Conservation (phyloP, 2,113 vertebrate species). For the Arenaria interpres region DNA sequence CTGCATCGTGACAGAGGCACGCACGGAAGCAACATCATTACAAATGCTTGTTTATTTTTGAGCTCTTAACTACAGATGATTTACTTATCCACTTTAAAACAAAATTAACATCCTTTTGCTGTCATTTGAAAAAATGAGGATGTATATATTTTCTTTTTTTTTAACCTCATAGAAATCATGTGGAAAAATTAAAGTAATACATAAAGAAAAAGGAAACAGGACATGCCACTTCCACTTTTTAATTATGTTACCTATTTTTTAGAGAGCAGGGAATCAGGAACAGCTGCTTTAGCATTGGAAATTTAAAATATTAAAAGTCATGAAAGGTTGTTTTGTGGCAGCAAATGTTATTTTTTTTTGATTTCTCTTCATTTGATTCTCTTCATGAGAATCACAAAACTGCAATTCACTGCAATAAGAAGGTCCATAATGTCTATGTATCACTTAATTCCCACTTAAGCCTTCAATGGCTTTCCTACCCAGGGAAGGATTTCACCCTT, state of each 20-base stretch:
- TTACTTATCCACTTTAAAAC: conserved; percentile 31
- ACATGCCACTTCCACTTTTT: not conserved
- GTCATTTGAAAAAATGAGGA: conserved; percentile 12
- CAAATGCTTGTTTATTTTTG: conserved; percentile 32
- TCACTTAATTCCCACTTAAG: not conserved
- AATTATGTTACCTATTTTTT: not conserved
- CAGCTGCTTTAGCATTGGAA: not conserved
- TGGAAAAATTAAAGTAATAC: conserved; percentile 17
- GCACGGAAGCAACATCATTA: conserved; percentile 18
- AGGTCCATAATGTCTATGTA: not conserved
- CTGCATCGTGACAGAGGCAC: not conserved
- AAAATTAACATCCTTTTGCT: conserved; percentile 31
- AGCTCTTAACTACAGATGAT: not conserved
- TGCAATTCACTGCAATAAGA: not conserved
- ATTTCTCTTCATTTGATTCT: not conserved
- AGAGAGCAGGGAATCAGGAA: not conserved
- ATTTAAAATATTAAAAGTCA: not conserved
- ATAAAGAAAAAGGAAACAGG: not conserved
- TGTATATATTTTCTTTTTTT: not conserved
- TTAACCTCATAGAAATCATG: not conserved
- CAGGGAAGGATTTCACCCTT: not conserved
- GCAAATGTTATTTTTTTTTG: not conserved
- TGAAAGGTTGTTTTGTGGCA: not conserved
- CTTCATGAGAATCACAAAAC: not conserved
- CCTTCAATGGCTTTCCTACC: not conserved